phyloP scores from a whole-genome alignment of 2,888 invertebrate species.

The Standfussiana lucernea region DNA sequence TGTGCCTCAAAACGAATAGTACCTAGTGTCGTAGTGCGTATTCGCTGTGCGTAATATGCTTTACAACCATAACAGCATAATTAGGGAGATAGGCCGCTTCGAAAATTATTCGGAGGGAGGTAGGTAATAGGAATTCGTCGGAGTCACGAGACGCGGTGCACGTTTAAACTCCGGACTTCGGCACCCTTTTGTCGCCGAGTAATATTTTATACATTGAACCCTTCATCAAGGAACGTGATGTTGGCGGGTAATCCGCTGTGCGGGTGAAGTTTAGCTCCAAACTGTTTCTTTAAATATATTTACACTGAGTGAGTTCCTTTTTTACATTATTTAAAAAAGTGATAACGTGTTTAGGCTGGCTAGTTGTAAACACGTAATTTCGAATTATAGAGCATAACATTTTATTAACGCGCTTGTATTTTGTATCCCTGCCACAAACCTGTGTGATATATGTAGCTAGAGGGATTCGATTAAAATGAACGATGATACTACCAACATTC shows the following conservation, averaged over 20 bases:
- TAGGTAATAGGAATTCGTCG: constrained; percentile 42
- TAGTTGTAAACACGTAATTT: neutral
- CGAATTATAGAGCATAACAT: neutral
- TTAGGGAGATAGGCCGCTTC: constrained; percentile 43
- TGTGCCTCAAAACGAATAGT: constrained; percentile 27
- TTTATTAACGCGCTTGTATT: neutral
- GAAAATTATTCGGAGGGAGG: constrained; percentile 56
- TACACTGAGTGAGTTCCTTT: neutral
- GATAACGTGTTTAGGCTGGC: neutral
- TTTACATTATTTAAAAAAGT: neutral
- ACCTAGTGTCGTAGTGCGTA: constrained; percentile 24
- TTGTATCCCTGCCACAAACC: neutral
- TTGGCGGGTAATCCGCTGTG: constrained; percentile 41
- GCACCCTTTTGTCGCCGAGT: constrained; percentile 54
- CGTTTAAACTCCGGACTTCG: constrained; percentile 44
- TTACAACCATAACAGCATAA: constrained; percentile 46
- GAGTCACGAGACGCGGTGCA: constrained; percentile 33
- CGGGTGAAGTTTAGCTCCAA: constrained; percentile 16
- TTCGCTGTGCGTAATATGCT: constrained; percentile 38
- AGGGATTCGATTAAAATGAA: neutral
- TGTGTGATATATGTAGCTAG: neutral
- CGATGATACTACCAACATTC: neutral
- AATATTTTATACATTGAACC: constrained; percentile 66
- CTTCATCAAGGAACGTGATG: constrained; percentile 54
- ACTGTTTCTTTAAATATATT: constrained; percentile 37